Evolutionary conservation across 1,140 invertebrate species (phyloP), one percentile per base, ranked within the genome.

Genomic region (Periplaneta americana): DNA sequence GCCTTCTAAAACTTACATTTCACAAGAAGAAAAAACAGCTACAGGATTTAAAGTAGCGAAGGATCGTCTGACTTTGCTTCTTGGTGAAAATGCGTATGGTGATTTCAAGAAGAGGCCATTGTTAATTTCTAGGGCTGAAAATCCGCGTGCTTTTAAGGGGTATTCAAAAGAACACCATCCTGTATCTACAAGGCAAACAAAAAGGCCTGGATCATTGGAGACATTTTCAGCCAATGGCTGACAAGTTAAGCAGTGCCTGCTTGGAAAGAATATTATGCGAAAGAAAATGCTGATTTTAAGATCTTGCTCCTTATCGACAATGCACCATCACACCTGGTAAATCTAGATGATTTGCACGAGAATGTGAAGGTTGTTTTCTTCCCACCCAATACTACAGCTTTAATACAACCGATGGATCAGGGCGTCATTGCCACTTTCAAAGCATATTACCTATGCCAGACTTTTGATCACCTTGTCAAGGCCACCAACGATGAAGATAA

Each of bases 241-340:
- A n/a, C n/a, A n/a, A n/a, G n/a, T n/a, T n/a, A n/a, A n/a, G n/a
- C n/a, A n/a, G n/a, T n/a, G n/a, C n/a, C n/a, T n/a, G n/a, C n/a
- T n/a, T n/a, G n/a, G n/a, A n/a, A n/a, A n/a, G n/a, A n/a, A n/a
- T n/a, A n/a, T n/a, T n/a, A n/a, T n/a, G n/a, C n/a, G n/a, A n/a
- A n/a, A n/a, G n/a, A n/a, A n/a, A n/a, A n/a, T n/a, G n/a, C 88
- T 37, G 84, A 84, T 31, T 89, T 87, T 85, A 88, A 89, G 86
- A 85, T 88, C 80, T 79, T 89, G 22, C 83, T 91, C 37, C 82
- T 90, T 79, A 82, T 90, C 8, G 89, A 90, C 83, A 90, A 89
- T 83, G 87, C 86, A 79, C 83, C 87, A 76, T 84, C 86, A 74
- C 89, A 90, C 84, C 83, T 83, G 80, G 78, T 80, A 34, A 76